Evolutionary conservation across 1,140 invertebrate genomes (phyloP), one percentile per base, ranked within the genome.

Genomic region (Drosophila lacertosa): DNA sequence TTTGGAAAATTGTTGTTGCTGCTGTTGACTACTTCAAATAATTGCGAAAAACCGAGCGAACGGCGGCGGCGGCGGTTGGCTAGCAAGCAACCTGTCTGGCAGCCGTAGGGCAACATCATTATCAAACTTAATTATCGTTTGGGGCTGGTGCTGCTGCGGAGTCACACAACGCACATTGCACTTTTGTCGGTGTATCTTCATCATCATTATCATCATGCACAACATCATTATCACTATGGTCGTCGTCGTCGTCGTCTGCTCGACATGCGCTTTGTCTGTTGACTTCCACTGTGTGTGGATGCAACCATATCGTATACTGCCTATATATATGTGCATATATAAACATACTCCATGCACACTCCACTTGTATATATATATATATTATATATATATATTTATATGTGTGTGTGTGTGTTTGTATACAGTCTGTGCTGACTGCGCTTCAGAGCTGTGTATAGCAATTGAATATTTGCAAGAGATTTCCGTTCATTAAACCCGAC

Each of bases 381-480:
- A 13, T 29, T n/a, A 33, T 33, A 26, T 26, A 44, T 39, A n/a
- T 64, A 22, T 33, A 22, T 32, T 3, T 18, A 5, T 63, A 13
- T 54, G 9, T 55, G 16, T 33, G 11, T 44, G 39, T 44, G 45
- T 62, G 47, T 58, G 47, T 75, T 37, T 71, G 48, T 80, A 45
- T 71, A 58, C 40, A 65, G 62, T 76, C 69, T 77, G 48, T 44
- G 64, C 72, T 65, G 79, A 72, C 71, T 84, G 81, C 73, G 72
- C 72, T 74, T 74, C 75, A 64, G 74, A 71, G 75, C 83, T 86
- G 62, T 75, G 77, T 84, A 86, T 84, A 89, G 83, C 82, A 88
- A 88, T 88, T 88, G 82, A 88, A 88, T 88, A 88, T 88, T 88
- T 88, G 82, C 82, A 88, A 88, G 83, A 88, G 82, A 88, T 88